These are phyloP conservation scores for Bucorvus abyssinicus DNA, from an alignment of 2,797 vertebrate genomes.

Conservation along the genomic window DNA sequence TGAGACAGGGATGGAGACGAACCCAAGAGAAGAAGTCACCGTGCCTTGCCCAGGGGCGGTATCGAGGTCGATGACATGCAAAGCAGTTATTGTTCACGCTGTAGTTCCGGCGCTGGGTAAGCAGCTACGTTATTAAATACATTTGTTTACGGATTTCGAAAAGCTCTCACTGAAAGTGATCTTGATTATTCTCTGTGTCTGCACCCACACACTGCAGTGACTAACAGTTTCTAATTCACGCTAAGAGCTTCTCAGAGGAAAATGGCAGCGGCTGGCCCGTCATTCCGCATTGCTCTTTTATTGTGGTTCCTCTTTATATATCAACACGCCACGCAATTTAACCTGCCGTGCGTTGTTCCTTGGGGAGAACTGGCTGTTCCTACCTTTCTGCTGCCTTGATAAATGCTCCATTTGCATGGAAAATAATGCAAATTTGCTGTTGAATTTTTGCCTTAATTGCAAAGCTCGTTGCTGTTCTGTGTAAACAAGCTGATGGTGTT, in stretches of 20 bases:
- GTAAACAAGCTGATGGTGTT: slow-evolving; percentile 29
- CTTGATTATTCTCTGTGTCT: background rate
- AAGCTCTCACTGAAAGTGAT: background rate
- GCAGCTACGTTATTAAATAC: background rate
- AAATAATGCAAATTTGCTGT: background rate
- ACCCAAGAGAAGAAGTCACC: background rate
- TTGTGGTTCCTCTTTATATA: background rate
- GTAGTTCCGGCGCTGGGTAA: background rate
- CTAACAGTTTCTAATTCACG: background rate
- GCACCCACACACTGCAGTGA: background rate
- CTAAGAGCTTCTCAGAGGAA: background rate
- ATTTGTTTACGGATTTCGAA: background rate
- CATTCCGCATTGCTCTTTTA: background rate
- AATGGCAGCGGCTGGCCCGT: background rate
- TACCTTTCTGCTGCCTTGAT: background rate
- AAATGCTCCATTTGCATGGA: background rate
- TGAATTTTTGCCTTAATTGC: slow-evolving; percentile 15
- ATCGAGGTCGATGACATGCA: background rate
- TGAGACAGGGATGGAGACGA: background rate
- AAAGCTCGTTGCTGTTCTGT: background rate
- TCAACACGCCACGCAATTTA: background rate
- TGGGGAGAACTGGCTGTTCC: background rate
- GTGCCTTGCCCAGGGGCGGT: background rate
- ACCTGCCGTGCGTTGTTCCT: rapidly evolving
- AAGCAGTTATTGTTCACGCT: background rate